Conservation (phyloP, 2,888 invertebrate species). For the Rhogogaster chlorosoma region DNA sequence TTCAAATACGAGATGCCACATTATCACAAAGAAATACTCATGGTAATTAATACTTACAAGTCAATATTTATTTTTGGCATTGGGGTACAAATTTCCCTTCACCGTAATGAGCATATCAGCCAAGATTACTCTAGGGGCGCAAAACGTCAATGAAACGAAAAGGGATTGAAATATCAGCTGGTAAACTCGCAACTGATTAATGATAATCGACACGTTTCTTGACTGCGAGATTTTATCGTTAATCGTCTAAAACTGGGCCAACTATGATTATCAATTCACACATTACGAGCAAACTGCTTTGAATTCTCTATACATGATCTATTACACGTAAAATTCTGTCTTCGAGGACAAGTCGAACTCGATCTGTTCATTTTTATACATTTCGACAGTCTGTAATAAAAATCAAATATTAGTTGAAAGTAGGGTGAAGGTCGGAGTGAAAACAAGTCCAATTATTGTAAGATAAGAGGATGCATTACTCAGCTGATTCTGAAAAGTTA, state of each 20-base stretch:
- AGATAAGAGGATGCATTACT: not conserved
- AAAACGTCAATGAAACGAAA: not conserved
- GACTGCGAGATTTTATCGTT: not conserved
- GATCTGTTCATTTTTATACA: constrained; percentile 77
- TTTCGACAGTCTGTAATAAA: constrained; percentile 75
- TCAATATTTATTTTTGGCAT: not conserved
- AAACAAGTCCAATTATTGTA: not conserved
- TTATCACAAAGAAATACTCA: constrained; percentile 11
- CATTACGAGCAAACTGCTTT: not conserved
- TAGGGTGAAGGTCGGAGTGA: not conserved
- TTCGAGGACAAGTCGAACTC: constrained; percentile 77
- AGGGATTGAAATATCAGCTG: constrained; percentile 26
- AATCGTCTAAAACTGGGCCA: not conserved
- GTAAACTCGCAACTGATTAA: constrained; percentile 12
- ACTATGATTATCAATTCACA: not conserved
- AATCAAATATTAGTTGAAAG: not conserved
- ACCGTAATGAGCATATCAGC: not conserved
- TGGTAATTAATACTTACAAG: not conserved
- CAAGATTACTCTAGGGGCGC: not conserved
- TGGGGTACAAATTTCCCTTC: not conserved
- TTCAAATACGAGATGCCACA: not conserved
- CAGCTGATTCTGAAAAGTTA: constrained; percentile 37
- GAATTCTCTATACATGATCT: not conserved
- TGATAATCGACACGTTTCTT: not conserved
- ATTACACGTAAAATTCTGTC: constrained; percentile 76